A percentile compares a stretch with the other conserved stretches of the same genome.
These are phyloP conservation scores for Galeopterus variegatus DNA, from an alignment of 2,113 vertebrate species.

Conservation along the genomic window DNA sequence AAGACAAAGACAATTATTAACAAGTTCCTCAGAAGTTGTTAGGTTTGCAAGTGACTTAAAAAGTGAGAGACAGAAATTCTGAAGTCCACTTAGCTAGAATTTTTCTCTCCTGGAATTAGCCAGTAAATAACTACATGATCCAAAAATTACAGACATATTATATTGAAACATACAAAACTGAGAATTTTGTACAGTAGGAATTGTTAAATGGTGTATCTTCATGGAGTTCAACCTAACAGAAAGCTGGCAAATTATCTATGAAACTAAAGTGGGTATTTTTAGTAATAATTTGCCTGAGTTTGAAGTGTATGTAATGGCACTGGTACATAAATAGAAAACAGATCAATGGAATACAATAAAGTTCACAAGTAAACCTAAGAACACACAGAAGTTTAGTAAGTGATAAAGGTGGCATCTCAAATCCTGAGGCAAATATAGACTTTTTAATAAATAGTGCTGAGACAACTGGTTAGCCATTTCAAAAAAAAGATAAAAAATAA, in stretches of 20 bases:
- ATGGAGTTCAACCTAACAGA: background rate
- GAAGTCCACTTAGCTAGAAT: background rate
- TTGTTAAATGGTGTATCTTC: fast-evolving
- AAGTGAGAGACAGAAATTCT: background rate
- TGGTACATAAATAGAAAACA: background rate
- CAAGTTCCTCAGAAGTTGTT: fast-evolving
- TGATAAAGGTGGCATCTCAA: background rate
- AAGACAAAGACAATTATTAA: background rate
- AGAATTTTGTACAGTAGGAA: background rate
- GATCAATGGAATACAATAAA: background rate
- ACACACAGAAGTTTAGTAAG: background rate
- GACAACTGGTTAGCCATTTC: background rate
- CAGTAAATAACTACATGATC: fast-evolving
- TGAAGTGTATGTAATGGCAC: background rate
- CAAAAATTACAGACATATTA: too few species aligned
- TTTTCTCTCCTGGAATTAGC: background rate
- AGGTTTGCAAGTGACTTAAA: background rate
- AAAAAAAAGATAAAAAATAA: background rate
- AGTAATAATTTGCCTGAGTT: background rate
- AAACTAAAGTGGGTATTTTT: too few species aligned
- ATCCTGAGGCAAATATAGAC: background rate
- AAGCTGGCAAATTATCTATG: background rate
- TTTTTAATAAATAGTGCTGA: background rate
- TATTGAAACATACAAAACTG: fast-evolving
- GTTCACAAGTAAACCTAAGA: background rate